Evolutionary conservation across 2,888 invertebrate species (phyloP).

Genomic region (Luperina nickerlii): DNA sequence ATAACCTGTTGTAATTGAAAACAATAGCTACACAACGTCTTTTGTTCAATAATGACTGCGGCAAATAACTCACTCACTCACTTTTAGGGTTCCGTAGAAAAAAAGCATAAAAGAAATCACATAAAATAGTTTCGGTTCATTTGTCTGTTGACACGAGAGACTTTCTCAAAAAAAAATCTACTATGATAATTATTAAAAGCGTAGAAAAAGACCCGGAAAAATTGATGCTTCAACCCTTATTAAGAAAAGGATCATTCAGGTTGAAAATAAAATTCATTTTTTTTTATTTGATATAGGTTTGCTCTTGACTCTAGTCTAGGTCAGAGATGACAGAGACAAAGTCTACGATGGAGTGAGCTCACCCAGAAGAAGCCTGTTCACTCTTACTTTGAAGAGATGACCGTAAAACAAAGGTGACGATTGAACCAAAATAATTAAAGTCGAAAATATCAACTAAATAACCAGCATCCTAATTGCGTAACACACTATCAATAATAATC

Average conservation of each 20-base stretch:
- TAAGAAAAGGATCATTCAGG: not conserved
- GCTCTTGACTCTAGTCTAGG: too few relatives aligned
- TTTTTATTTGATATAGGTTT: too few relatives aligned
- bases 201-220: not conserved
- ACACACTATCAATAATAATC: too few relatives aligned
- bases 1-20: conserved; percentile 58
- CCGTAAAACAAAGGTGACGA: not conserved
- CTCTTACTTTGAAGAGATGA: too few relatives aligned
- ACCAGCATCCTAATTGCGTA: too few relatives aligned
- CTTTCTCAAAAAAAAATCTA: not conserved
- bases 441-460: too few relatives aligned
- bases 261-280: too few relatives aligned
- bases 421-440: not conserved
- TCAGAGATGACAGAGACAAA: too few relatives aligned
- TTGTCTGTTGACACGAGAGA: not conserved
- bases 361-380: too few relatives aligned
- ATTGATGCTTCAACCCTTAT: not conserved
- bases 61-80: conserved; percentile 56
- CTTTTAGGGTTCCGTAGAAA: conserved; percentile 22
- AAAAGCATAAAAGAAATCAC: not conserved
- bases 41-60: conserved; percentile 55
- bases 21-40: conserved; percentile 49
- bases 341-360: too few relatives aligned
- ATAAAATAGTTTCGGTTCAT: not conserved
- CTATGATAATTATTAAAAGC: too few relatives aligned